Percentiles rank a stretch among this genome's conserved stretches.
These are phyloP conservation scores for Gymnoscopelus microlampas DNA, from an alignment of 2,797 vertebrate genomes.

Conservation along the genomic window DNA sequence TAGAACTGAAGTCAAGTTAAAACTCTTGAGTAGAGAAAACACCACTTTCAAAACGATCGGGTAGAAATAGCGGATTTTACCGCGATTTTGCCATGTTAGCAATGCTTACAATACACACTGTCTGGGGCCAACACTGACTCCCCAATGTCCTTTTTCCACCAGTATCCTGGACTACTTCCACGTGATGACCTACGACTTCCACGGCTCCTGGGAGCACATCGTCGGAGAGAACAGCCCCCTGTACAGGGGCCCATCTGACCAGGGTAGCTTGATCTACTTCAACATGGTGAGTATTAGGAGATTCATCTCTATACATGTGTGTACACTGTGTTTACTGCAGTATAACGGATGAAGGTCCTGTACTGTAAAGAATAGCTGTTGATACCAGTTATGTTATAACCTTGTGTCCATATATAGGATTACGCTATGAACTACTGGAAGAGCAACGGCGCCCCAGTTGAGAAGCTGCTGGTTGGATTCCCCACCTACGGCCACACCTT, in stretches of 20 bases:
- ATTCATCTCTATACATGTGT: not conserved
- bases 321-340: too few relatives aligned
- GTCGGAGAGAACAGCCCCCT: slow-evolving; percentile 88
- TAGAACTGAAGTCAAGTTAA: too few relatives aligned
- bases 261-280: slow-evolving; percentile 51
- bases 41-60: too few relatives aligned
- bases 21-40: too few relatives aligned
- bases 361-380: not conserved
- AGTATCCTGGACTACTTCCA: slow-evolving; percentile 87
- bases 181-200: slow-evolving; percentile 87
- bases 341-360: not conserved
- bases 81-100: too few relatives aligned
- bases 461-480: slow-evolving; percentile 34
- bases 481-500: slow-evolving; percentile 7
- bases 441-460: slow-evolving; percentile 54
- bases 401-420: slow-evolving; percentile 30
- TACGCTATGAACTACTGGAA: slow-evolving; percentile 65
- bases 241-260: slow-evolving; percentile 72
- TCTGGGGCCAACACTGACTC: not conserved
- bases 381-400: not conserved
- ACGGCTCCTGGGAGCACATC: slow-evolving; percentile 69
- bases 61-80: too few relatives aligned
- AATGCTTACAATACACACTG: too few relatives aligned
- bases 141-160: not conserved
- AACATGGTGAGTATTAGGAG: slow-evolving; percentile 29